These are phyloP conservation scores for Dromiciops gliroides DNA, from an alignment of 2,113 vertebrate species.

Conservation along the genomic window DNA sequence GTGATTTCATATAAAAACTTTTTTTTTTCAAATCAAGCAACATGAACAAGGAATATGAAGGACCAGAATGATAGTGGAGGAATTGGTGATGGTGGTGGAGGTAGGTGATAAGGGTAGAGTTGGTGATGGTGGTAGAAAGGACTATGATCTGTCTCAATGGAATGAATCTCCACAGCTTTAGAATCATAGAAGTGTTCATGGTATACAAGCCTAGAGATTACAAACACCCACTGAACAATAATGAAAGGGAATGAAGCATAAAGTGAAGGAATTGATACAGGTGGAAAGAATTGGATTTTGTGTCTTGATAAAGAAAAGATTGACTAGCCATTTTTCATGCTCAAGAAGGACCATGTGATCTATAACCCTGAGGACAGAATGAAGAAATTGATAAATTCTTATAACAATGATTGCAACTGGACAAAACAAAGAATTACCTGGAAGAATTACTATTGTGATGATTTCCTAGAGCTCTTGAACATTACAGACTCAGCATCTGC, in stretches of 20 bases:
- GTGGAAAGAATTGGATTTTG: background rate
- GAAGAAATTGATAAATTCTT: background rate
- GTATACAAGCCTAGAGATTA: background rate
- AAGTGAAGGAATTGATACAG: background rate
- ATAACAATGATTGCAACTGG: background rate
- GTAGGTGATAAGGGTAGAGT: background rate
- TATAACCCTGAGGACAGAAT: background rate
- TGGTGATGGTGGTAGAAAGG: background rate
- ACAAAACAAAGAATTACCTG: background rate
- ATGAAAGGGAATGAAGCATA: background rate
- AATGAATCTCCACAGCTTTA: background rate
- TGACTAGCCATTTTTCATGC: background rate
- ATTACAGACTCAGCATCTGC: background rate
- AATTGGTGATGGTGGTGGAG: background rate
- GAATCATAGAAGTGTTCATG: background rate
- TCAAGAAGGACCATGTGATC: background rate
- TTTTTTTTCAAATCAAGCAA: background rate
- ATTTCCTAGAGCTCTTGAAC: background rate
- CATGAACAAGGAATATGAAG: background rate
- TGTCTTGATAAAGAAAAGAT: background rate
- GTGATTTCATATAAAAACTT: background rate
- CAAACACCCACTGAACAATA: background rate
- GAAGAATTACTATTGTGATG: background rate
- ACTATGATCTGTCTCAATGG: background rate
- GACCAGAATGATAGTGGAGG: background rate